Base-by-base conservation (phyloP, 1,140 invertebrate species). In the Sipha flava region DNA sequence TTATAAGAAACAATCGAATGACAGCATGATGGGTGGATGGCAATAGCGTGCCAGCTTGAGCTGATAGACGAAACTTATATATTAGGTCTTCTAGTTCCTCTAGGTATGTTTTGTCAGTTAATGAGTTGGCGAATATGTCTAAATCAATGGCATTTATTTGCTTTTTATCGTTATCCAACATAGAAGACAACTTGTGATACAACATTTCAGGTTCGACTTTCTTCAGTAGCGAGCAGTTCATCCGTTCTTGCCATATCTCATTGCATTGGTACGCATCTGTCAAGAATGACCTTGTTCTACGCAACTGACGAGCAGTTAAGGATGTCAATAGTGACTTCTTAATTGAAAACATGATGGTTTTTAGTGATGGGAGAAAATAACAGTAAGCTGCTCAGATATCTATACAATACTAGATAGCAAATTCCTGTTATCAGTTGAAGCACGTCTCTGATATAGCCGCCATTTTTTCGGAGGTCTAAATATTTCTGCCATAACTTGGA, bases 11-110 rank as follows among this genome's bases (percentile, higher is more conserved):
- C 79, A 88, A 87, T 81, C 93, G 86, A 49, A 95, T 87, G 43
- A 93, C 88, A 29, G 94, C 94, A 87, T 96, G 92, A 83, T 90
- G 88, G 7, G 94, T 96, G 0, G 95, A 96, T 10, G 91, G 89
- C 18, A 94, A 85, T 0, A 89, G 90, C 81, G 91, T 90, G 0
- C 87, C 84, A 2, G 93, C 89, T 83, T 92, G 90, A 47, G 89
- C 86, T 16, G 90, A 91, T 72, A 90, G 84, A 81, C 95, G 85
- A 21, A 95, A 86, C 84, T 90, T 92, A 82, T 91, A 87, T 5
- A 93, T 81, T 18, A 94, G 82, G 83, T 90, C 89, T 73, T 91
- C 86, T 2, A 94, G 82, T 86, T 94, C 92, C 18, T 93, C 90
- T 4, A 90, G 81, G 31, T 86, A 83, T 1, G 85, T 80, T 6